Evolutionary conservation across 2,113 vertebrate genomes (phyloP).

Genomic region (Dolichotis patagonum): DNA sequence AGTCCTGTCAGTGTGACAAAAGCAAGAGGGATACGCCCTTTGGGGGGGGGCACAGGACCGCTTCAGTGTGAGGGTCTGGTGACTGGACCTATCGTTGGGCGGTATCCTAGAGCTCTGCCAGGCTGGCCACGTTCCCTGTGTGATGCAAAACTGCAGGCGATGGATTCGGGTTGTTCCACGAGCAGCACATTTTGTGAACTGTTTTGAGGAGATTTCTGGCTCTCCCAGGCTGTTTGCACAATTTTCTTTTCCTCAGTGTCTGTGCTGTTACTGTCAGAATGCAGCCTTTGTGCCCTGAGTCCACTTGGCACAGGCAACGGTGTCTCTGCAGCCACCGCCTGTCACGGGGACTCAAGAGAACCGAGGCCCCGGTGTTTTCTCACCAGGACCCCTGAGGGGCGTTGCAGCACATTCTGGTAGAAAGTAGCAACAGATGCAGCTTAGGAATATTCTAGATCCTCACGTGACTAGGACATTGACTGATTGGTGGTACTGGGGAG

Average conservation of each 20-base stretch:
- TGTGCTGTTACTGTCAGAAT: background rate
- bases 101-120: background rate
- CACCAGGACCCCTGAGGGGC: background rate
- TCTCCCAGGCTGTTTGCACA: background rate
- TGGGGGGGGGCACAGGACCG: background rate
- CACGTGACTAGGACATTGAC: background rate
- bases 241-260: background rate
- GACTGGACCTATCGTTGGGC: background rate
- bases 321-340: background rate
- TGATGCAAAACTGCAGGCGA: background rate
- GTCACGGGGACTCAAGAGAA: background rate
- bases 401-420: background rate
- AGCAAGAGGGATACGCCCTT: background rate
- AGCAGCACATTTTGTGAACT: background rate
- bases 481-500: background rate
- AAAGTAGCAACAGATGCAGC: background rate
- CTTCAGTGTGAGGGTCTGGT: background rate
- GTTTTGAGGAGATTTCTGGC: background rate
- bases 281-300: background rate
- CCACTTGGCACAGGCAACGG: background rate
- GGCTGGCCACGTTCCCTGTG: background rate
- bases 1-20: conserved; percentile 42
- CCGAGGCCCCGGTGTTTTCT: background rate
- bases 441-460: background rate
- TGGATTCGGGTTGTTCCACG: background rate